Evolutionary conservation across 2,888 invertebrate species (phyloP), one percentile per base, ranked within the genome.

Genomic region (Hirtodrosophila confusa): DNA sequence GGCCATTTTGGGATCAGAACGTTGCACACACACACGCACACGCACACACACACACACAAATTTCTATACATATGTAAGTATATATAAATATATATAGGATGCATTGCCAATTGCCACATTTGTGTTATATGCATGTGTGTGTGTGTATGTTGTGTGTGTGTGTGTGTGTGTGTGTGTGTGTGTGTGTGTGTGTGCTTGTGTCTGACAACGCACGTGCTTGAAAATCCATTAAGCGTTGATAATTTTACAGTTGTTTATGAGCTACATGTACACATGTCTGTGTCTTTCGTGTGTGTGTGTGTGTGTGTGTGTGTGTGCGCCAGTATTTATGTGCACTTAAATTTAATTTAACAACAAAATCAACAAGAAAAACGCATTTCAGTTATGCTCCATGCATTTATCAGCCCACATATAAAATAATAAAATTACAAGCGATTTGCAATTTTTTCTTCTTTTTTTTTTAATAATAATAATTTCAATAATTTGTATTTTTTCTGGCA

Each of bases 1-100:
- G 82, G 82, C 86, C 86, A 83, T 84, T 86, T 75, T 75, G 80
- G 85, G 80, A 86, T 86, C 86, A 83, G 69, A 65, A 37, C 50
- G 45, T 49, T 63, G 27, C 37, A 24, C 53, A 63, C 35, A 45
- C 44, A 49, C 35, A 12, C 48, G 31, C 41, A 49, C 43, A 40
- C 40, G 45, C 23, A 12, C 49, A 48, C 40, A 27, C 47, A 12
- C 35, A 35, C 44, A 39, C 39, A 31, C 17, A 17, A 17, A 17
- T 17, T 17, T 17, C 17, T 17, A 17, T 17, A 17, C 17, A 17
- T 17, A 17, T 17, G 17, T 17, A 17, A 17, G 17, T 17, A 17
- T 17, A 17, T 17, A 17, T 17, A 17, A 1, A 17, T 17, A 17
- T 9, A 31, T 29, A 54, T 4, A 66, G 36, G 33, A 29, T 66